These are phyloP conservation scores for Archips crataeganus DNA, from an alignment of 2,888 invertebrate genomes.

Conservation along the genomic window DNA sequence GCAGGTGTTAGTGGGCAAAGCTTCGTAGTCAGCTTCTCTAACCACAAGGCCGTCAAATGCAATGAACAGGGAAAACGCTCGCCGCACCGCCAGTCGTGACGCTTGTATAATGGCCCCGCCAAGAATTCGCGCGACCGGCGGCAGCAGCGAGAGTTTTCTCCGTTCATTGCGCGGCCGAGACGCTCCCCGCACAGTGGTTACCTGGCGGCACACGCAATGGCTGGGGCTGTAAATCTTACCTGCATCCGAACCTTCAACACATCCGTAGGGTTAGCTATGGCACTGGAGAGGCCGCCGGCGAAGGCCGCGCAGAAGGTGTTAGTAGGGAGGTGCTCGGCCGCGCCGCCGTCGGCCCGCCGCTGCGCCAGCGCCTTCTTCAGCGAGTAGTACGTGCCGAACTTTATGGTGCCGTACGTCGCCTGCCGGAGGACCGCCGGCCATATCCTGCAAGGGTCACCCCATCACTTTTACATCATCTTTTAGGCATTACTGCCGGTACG, in stretches of 20 bases:
- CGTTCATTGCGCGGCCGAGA: too few relatives aligned
- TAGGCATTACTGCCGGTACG: too few relatives aligned
- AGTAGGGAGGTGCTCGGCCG: constrained; percentile 86
- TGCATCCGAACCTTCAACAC: constrained; percentile 98
- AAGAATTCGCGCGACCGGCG: too few relatives aligned
- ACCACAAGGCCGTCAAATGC: too few relatives aligned
- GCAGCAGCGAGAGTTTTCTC: too few relatives aligned
- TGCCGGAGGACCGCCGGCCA: constrained; percentile 97
- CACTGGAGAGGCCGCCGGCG: constrained; percentile 95
- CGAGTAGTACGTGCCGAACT: constrained; percentile 98
- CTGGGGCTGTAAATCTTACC: too few relatives aligned
- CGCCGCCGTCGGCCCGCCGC: constrained; percentile 76
- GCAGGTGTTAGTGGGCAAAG: neutral
- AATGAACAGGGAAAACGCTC: constrained; percentile 29
- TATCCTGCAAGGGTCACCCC: constrained; percentile 86
- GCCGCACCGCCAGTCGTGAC: too few relatives aligned
- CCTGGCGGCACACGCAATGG: too few relatives aligned
- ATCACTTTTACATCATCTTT: too few relatives aligned
- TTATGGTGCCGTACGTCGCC: constrained; percentile 98
- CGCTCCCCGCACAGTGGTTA: too few relatives aligned
- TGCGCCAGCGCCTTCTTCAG: constrained; percentile 90
- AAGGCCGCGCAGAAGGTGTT: constrained; percentile 93
- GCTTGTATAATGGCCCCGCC: too few relatives aligned
- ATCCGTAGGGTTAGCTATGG: constrained; percentile 98
- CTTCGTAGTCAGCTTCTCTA: too few relatives aligned